Percentiles rank a stretch among this genome's conserved stretches.
Conservation (phyloP, 1,140 invertebrate species). For the Sinella curviseta region DNA sequence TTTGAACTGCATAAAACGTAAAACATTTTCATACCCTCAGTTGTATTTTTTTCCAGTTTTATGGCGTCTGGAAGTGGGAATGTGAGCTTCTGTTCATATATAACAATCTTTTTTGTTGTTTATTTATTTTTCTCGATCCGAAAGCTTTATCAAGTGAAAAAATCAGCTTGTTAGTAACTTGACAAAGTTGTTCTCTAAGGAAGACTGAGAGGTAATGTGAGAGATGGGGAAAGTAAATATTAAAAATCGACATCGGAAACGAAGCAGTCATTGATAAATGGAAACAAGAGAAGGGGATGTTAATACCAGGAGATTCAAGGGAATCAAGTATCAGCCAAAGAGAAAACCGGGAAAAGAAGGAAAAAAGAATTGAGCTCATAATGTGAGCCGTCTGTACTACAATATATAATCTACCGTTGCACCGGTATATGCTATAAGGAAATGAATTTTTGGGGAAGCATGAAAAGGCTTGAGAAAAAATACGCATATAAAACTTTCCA, state of each 20-base stretch:
- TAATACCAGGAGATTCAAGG: constrained; percentile 22
- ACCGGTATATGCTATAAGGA: not conserved
- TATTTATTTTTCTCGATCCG: not conserved
- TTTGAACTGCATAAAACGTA: too few species aligned
- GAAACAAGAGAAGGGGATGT: constrained; percentile 27
- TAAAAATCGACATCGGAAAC: constrained; percentile 40
- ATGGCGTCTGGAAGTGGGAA: too few species aligned
- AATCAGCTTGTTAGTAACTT: constrained; percentile 37
- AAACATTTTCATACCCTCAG: too few species aligned
- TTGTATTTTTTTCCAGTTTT: too few species aligned
- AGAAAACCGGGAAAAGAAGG: not conserved
- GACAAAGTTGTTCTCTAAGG: constrained; percentile 1
- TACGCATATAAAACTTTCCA: not conserved
- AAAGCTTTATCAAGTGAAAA: constrained; percentile 19
- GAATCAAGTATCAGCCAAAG: constrained; percentile 17
- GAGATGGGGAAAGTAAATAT: constrained; percentile 30
- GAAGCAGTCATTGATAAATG: constrained; percentile 39
- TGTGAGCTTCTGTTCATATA: not conserved
- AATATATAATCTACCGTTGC: too few species aligned
- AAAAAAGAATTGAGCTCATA: not conserved
- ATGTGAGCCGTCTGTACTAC: too few species aligned
- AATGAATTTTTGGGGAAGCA: not conserved
- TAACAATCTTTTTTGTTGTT: not conserved
- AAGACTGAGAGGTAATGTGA: constrained; percentile 8
- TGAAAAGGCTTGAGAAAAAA: not conserved